Percentiles rank a stretch among this genome's conserved stretches.
These are phyloP conservation scores for Pseudanteris insignis DNA, from an alignment of 2,888 invertebrate species.

Conservation along the genomic window DNA sequence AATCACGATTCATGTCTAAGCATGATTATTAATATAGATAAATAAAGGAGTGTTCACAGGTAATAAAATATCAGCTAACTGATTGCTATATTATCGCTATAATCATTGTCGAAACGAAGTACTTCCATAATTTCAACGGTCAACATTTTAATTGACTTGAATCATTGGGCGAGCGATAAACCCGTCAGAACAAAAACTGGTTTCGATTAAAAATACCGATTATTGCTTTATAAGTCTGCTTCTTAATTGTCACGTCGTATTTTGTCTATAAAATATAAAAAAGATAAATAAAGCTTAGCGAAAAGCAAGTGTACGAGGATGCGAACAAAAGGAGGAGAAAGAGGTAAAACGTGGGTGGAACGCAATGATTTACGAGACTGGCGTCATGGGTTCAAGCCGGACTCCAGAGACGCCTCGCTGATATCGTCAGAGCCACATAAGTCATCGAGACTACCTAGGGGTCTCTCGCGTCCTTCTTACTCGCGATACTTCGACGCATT, in stretches of 20 bases:
- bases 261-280: conserved; percentile 44
- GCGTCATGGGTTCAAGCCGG: conserved; percentile 60
- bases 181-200: no score
- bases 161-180: no score
- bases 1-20: no score
- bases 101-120: no score
- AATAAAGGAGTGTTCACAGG: no score
- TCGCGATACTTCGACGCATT: background rate
- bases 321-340: conserved; percentile 45
- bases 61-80: no score
- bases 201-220: conserved; percentile 11
- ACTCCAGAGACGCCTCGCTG: conserved; percentile 64
- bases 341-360: conserved; percentile 60
- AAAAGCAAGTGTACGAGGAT: conserved; percentile 37
- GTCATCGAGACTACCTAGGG: conserved; percentile 65
- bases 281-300: conserved; percentile 18
- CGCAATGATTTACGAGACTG: conserved; percentile 65
- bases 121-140: no score
- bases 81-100: no score
- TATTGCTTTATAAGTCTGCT: conserved; percentile 18
- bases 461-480: conserved; percentile 43
- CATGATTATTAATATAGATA: no score
- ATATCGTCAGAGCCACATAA: conserved; percentile 66
- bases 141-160: no score
- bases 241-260: conserved; percentile 63